phyloP scores from a whole-genome alignment of 2,888 invertebrate genomes.

The Mesochorus sp. region DNA sequence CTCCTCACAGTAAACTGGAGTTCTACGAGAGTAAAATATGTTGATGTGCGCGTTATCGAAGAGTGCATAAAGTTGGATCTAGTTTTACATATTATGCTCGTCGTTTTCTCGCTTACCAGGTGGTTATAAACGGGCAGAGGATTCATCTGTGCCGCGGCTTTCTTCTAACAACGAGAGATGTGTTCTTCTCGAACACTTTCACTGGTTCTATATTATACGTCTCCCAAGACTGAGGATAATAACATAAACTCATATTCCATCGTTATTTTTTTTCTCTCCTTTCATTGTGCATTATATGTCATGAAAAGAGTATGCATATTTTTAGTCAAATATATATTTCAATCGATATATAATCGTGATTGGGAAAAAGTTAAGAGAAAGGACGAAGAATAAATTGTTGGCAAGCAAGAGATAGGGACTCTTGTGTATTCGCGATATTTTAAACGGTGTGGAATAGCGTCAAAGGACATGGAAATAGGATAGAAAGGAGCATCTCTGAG shows the following conservation, averaged over 20 bases:
- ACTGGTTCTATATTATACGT: slow-evolving; percentile 39
- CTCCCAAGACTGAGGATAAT: slow-evolving; percentile 29
- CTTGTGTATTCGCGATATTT: neutral
- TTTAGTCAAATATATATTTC: no score
- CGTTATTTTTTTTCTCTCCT: no score
- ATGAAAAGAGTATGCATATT: no score
- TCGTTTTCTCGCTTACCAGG: slow-evolving; percentile 3
- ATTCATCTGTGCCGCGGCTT: slow-evolving; percentile 32
- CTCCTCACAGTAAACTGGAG: no score
- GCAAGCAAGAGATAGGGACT: neutral
- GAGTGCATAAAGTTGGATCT: slow-evolving; percentile 10
- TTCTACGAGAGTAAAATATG: neutral
- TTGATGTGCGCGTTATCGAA: slow-evolving; percentile 20
- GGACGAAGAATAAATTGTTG: no score
- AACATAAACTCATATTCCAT: slow-evolving; percentile 1
- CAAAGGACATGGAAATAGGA: neutral
- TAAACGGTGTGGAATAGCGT: neutral
- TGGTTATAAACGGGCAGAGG: slow-evolving; percentile 22
- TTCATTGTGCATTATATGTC: no score
- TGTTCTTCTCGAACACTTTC: slow-evolving; percentile 25
- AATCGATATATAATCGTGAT: no score
- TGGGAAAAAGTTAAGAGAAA: no score
- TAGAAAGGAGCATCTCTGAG: neutral
- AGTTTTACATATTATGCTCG: neutral
- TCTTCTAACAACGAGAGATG: slow-evolving; percentile 32